These are phyloP conservation scores for Ophiothrix spiculata DNA, from an alignment of 35 echinoderm and acorn worm genomes.

Conservation along the genomic window DNA sequence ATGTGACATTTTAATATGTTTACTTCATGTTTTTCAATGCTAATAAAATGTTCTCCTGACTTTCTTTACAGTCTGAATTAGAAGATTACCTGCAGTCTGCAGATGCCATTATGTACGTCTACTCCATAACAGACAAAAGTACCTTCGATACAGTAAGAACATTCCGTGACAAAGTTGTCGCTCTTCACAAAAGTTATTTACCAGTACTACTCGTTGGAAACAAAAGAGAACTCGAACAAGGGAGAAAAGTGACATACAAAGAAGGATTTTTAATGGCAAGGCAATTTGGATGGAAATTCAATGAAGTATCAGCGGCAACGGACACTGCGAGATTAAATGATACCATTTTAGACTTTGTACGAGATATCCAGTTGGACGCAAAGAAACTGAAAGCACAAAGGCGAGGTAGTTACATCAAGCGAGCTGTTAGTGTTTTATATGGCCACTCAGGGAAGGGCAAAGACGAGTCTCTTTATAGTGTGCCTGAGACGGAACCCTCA, in stretches of 20 bases:
- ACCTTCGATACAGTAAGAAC: slow-evolving; percentile 62
- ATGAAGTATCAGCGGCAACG: slow-evolving; percentile 79
- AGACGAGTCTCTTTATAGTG: not conserved
- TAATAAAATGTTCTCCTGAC: no score
- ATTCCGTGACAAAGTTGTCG: slow-evolving; percentile 49
- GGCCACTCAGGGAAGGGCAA: slow-evolving; percentile 40
- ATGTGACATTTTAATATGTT: no score
- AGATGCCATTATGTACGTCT: slow-evolving; percentile 85
- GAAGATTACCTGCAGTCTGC: slow-evolving; percentile 74
- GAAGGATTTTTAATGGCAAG: slow-evolving; percentile 81
- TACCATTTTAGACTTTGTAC: slow-evolving; percentile 76
- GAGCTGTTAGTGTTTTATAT: slow-evolving; percentile 78
- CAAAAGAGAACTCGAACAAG: slow-evolving; percentile 87
- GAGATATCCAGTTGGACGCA: slow-evolving; percentile 57
- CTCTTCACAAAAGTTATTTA: slow-evolving; percentile 52
- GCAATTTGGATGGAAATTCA: slow-evolving; percentile 74
- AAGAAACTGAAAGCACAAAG: slow-evolving; percentile 61
- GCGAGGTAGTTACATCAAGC: slow-evolving; percentile 71
- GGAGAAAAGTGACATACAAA: slow-evolving; percentile 68
- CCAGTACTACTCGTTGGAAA: slow-evolving; percentile 87
- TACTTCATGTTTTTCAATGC: no score
- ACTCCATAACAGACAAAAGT: slow-evolving; percentile 70
- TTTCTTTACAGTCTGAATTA: slow-evolving; percentile 50
- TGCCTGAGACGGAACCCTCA: not conserved
- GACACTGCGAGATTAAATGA: slow-evolving; percentile 78